Conservation (phyloP, 1,140 invertebrate species). For the Schlechtendalia chinensis region DNA sequence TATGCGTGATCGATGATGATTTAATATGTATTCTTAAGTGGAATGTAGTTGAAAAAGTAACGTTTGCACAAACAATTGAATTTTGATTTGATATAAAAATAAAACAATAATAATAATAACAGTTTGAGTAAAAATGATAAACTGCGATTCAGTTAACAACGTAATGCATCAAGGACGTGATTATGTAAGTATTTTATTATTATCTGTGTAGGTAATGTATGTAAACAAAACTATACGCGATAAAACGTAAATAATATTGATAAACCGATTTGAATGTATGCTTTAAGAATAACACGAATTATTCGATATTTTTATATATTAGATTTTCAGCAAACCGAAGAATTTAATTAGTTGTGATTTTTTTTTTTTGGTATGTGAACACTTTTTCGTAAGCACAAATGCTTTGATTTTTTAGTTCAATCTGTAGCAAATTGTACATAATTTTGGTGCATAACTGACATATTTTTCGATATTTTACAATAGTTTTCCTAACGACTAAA, state of each 20-base stretch:
- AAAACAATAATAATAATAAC: neutral
- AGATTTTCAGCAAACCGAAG: too few species aligned
- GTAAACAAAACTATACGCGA: constrained; percentile 11
- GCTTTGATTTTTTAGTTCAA: too few species aligned
- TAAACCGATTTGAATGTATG: neutral
- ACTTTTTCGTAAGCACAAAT: too few species aligned
- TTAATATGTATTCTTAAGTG: neutral
- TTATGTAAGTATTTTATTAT: constrained; percentile 15
- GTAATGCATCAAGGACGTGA: constrained; percentile 17
- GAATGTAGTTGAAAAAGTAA: neutral
- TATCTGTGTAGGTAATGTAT: neutral
- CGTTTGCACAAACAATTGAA: neutral
- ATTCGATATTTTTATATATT: neutral
- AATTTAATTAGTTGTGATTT: too few species aligned
- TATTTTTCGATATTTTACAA: too few species aligned
- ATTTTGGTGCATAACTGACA: too few species aligned
- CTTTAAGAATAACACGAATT: neutral
- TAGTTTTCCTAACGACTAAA: too few species aligned
- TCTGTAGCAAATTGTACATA: too few species aligned
- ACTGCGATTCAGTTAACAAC: constrained; percentile 3
- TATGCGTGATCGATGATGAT: constrained; percentile 27
- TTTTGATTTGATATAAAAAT: neutral
- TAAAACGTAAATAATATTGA: neutral
- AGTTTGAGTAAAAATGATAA: constrained; percentile 10
- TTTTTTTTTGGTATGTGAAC: too few species aligned